These are phyloP conservation scores for Anastrepha obliqua DNA, from an alignment of 1,140 invertebrate genomes.

Conservation along the genomic window DNA sequence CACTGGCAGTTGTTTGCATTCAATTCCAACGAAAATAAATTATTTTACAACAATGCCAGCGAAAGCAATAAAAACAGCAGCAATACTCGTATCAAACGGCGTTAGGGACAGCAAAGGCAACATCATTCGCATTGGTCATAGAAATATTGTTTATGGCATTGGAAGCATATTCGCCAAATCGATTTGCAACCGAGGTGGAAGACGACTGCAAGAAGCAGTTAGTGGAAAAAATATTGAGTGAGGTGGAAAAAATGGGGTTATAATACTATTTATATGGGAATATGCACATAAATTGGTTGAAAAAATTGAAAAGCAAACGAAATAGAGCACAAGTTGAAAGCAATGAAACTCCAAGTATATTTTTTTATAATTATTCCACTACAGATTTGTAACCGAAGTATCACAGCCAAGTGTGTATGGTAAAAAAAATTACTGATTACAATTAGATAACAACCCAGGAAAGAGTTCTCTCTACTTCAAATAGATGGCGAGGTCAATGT, in stretches of 20 bases:
- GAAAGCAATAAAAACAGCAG: slow-evolving; percentile 50
- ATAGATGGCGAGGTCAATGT: too few species aligned
- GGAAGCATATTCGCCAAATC: slow-evolving; percentile 49
- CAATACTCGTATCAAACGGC: slow-evolving; percentile 17
- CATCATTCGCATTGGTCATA: slow-evolving; percentile 47
- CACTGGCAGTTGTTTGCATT: slow-evolving; percentile 50
- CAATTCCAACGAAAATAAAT: slow-evolving; percentile 52
- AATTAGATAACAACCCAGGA: too few species aligned
- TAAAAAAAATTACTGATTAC: too few species aligned
- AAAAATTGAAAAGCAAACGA: too few species aligned
- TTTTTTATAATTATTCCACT: too few species aligned
- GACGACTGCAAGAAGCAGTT: background rate
- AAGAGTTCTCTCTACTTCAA: too few species aligned
- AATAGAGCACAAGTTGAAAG: too few species aligned
- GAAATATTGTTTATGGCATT: slow-evolving; percentile 51
- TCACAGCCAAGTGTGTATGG: too few species aligned
- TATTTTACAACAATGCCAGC: slow-evolving; percentile 37
- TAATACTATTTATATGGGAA: too few species aligned
- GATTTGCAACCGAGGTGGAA: slow-evolving; percentile 38
- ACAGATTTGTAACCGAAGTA: too few species aligned
- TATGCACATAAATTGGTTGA: too few species aligned
- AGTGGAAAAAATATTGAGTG: background rate
- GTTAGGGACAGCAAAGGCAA: slow-evolving; percentile 30
- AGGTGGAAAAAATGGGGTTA: background rate
- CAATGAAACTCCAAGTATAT: too few species aligned